phyloP scores from a whole-genome alignment of 2,888 invertebrate genomes.

The Lydus trimaculatus region DNA sequence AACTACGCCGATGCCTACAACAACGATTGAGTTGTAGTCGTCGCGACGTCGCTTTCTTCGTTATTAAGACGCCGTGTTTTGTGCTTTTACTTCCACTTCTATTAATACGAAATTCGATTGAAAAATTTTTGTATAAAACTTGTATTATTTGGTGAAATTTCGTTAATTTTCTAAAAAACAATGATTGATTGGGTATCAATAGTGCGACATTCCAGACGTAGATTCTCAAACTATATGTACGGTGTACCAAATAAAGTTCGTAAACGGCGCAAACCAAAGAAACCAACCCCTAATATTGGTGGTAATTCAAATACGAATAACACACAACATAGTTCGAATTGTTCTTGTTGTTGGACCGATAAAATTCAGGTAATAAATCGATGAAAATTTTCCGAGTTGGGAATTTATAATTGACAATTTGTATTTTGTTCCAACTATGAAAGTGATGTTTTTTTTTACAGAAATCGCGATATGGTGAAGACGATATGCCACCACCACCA shows the following conservation, averaged over 20 bases:
- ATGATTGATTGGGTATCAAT: conserved; percentile 85
- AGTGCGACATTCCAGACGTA: conserved; percentile 73
- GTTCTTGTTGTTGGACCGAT: conserved; percentile 60
- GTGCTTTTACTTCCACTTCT: not conserved
- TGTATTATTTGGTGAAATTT: too few species aligned
- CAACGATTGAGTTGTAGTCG: conserved; percentile 37
- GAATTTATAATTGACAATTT: too few species aligned
- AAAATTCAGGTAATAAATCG: conserved; percentile 54
- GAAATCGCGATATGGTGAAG: conserved; percentile 64
- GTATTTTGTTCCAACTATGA: not conserved
- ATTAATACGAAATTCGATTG: too few species aligned
- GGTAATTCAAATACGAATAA: conserved; percentile 25
- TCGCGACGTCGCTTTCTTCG: conserved; percentile 35
- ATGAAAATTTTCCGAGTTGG: too few species aligned
- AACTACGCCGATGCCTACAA: conserved; percentile 30
- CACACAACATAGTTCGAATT: conserved; percentile 46
- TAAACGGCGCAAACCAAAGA: conserved; percentile 63
- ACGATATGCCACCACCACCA: conserved; percentile 64
- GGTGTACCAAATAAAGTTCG: conserved; percentile 71
- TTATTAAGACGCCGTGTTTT: conserved; percentile 32
- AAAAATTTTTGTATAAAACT: too few species aligned
- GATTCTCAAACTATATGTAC: conserved; percentile 76
- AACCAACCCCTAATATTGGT: conserved; percentile 31
- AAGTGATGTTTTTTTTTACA: conserved; percentile 50
- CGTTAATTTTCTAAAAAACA: conserved; percentile 25